Evolutionary conservation across 1,140 invertebrate species (phyloP), one percentile per base, ranked within the genome.

Genomic region (Saccostrea glomerata): DNA sequence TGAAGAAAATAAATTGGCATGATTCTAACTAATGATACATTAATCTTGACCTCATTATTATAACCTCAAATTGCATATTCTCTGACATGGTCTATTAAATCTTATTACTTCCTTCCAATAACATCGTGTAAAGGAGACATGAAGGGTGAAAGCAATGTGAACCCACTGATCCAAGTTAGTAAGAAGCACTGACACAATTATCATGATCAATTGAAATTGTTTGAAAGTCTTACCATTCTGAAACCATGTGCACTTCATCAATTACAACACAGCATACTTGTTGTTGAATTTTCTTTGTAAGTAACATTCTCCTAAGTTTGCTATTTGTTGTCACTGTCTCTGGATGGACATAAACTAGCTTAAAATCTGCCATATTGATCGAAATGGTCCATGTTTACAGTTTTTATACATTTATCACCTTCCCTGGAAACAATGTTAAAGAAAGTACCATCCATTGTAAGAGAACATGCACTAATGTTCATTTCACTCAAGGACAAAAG

Each of bases 201-300:
- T 0, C 30, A 36, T 36, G 30, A 36, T 36, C 30, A 36, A 36
- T 36, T 36, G 2, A 36, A 36, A 36, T 36, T 36, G 30, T 66
- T 63, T n/a, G 11, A 58, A 58, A 11, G 15, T 1, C 66, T 77
- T 25, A 86, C 85, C 85, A 86, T 47, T 86, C 85, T 56, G 30
- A 36, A 82, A 86, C 13, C 85, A 86, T 77, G 36, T 86, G 85
- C 5, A 86, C 85, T 82, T 86, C 66, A 30, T 86, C 85, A 25
- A 86, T 20, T 55, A 54, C 70, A 82, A 86, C 47, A 23, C 40
- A 54, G 55, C 70, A 86, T 4, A 86, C 85, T 30, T 36, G 25
- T 55, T 86, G 17, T n/a, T 86, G 85, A 56, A 56, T 55, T 13
- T 30, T 11, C 40, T 86, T 77, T 36, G n/a, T 56, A 5, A 70